Evolutionary conservation across 2,113 vertebrate genomes (phyloP).

Genomic region (Oryzias celebensis): DNA sequence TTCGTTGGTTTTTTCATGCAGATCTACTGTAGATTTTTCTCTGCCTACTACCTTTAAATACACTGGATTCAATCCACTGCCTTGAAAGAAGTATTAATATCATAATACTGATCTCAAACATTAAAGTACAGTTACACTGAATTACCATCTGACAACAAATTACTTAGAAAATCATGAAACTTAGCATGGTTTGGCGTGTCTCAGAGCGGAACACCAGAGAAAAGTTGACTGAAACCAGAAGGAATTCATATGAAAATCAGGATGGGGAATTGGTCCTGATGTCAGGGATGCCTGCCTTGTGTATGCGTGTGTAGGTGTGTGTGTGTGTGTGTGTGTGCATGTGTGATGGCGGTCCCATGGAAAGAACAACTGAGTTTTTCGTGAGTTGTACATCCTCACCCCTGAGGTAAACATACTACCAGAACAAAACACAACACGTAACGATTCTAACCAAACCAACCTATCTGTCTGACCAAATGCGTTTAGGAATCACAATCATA

Average conservation of each 20-base stretch:
- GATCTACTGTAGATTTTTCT: constrained; percentile 41
- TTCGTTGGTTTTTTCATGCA: constrained; percentile 48
- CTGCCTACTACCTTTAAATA: constrained; percentile 49
- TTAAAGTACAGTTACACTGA: constrained; percentile 63
- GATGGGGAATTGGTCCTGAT: constrained; percentile 48
- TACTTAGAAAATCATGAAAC: constrained; percentile 40
- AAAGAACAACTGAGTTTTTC: neutral
- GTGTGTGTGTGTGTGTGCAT: neutral
- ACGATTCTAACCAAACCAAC: too few relatives aligned
- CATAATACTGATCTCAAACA: constrained; percentile 67
- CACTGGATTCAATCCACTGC: constrained; percentile 38
- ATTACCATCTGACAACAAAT: constrained; percentile 63
- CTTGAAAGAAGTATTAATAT: constrained; percentile 37
- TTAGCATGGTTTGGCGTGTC: constrained; percentile 51
- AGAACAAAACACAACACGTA: too few relatives aligned
- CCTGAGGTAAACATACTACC: too few relatives aligned
- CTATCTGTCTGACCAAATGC: constrained; percentile 11
- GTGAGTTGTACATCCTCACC: too few relatives aligned
- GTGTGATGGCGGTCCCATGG: too few relatives aligned
- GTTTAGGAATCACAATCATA: constrained; percentile 6
- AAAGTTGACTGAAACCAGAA: constrained; percentile 50
- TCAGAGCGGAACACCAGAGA: constrained; percentile 37
- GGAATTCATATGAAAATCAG: constrained; percentile 51
- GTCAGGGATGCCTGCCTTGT: constrained; percentile 20
- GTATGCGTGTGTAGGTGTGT: neutral